Base-by-base conservation (phyloP, 1,140 invertebrate genomes). In the Luehdorfia chinensis region DNA sequence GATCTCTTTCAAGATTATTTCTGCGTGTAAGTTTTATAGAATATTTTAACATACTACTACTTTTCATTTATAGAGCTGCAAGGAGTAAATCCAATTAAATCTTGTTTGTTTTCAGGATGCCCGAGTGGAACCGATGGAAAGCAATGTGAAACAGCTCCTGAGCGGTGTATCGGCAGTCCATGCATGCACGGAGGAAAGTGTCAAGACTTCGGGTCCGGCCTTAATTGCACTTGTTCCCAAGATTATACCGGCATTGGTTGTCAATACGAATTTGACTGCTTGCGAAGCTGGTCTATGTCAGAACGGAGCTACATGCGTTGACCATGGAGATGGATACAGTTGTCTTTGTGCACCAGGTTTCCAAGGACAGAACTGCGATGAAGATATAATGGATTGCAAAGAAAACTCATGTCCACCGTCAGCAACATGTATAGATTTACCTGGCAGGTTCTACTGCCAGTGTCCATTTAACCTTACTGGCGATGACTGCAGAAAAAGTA, bases 391-490 rank as follows among this genome's bases (percentile, higher is more conserved):
- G 14, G 96, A 98, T 65, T 98, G 97, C 70, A 94, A 95, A 75
- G 95, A 97, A 55, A 96, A 96, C 59, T 96, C 95, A 0, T 98
- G 97, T 76, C 96, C 97, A 30, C 94, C 96, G 37, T 95, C 95
- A 8, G 96, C 97, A 2, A 95, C 93, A 7, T 98, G 97, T 71
- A 95, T 98, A 51, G 97, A 98, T 87, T 89, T 98, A 9, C 96
- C 95, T 31, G 94, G 94, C 58, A 93, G 93, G 69, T 97, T 97
- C 88, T 96, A 97, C 72, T 98, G 97, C 68, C 95, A 97, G 76
- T 98, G 96, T 90, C 96, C 96, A 19, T 97, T 98, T 84, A 98
- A 98, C 73, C 89, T 97, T 53, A 98, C 97, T 43, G 97, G 97
- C 27, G 96, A 98, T 75, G 96, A 98, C 68, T 99, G 97, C 62